Evolutionary conservation across 2,797 vertebrate species (phyloP).

Genomic region (Mormyrops attenuatus): DNA sequence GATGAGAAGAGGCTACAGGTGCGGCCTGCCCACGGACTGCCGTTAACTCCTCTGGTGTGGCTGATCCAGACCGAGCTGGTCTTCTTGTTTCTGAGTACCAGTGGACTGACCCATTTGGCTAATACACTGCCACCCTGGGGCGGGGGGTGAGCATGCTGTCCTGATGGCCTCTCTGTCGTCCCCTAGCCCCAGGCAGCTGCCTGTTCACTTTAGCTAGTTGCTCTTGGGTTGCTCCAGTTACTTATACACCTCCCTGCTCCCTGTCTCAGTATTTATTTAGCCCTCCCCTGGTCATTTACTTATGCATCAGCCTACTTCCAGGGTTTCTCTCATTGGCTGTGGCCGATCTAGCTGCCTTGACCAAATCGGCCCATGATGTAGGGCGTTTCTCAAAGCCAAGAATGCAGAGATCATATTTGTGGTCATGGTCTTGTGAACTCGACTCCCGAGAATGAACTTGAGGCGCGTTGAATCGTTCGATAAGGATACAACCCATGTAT

Average conservation of each 20-base stretch:
- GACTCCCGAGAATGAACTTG: not conserved
- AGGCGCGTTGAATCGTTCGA: not conserved
- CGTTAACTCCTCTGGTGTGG: not conserved
- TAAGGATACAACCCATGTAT: not conserved
- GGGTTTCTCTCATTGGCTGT: not conserved
- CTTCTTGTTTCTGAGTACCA: not conserved
- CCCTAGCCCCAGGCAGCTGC: not conserved
- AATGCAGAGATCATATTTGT: not conserved
- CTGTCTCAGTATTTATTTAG: not conserved
- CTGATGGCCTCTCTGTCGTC: not conserved
- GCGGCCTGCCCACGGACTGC: constrained; percentile 22
- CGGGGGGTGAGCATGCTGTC: not conserved
- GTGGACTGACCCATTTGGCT: not conserved
- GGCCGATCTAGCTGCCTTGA: not conserved
- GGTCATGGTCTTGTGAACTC: not conserved
- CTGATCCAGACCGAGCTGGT: not conserved
- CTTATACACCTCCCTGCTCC: not conserved
- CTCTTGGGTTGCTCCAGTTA: not conserved
- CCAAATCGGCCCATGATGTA: not conserved
- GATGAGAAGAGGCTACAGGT: constrained; percentile 88
- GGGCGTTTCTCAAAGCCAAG: not conserved
- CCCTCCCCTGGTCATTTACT: not conserved
- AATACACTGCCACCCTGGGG: not conserved
- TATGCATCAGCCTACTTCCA: not conserved
- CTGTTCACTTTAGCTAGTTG: not conserved